Evolutionary conservation across 2,113 vertebrate genomes (phyloP).

Genomic region (Pygoscelis adeliae): DNA sequence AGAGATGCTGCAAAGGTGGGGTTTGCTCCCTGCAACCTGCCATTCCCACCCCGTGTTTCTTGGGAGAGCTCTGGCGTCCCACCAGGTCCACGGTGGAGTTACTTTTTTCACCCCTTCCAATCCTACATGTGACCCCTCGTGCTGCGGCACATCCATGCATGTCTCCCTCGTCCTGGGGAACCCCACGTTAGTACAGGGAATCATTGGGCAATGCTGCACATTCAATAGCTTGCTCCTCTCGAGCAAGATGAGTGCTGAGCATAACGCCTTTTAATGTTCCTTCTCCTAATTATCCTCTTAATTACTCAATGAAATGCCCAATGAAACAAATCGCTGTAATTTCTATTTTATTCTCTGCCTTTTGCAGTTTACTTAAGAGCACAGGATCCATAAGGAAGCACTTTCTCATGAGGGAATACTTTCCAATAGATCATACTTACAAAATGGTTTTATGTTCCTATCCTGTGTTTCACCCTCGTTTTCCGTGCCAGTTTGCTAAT

Average conservation of each 20-base stretch:
- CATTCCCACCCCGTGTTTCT: not conserved
- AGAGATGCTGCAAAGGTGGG: not conserved
- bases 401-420: not conserved
- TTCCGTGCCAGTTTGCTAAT: constrained; percentile 28
- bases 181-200: rapidly evolving
- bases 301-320: constrained; percentile 66
- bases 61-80: not conserved
- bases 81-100: rapidly evolving
- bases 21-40: not conserved
- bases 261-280: not conserved
- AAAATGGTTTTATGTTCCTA: not conserved
- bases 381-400: not conserved
- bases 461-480: not conserved
- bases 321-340: constrained; percentile 66
- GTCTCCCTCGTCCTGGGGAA: not conserved
- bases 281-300: constrained; percentile 57
- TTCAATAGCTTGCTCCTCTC: not conserved
- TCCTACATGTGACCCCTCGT: rapidly evolving
- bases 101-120: not conserved
- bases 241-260: not conserved
- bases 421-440: constrained; percentile 7
- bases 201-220: rapidly evolving
- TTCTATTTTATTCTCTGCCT: not conserved
- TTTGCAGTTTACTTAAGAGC: constrained; percentile 15
- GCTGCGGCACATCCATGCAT: rapidly evolving